phyloP scores from a whole-genome alignment of 2,888 invertebrate genomes.

The Dolomedes plantarius region DNA sequence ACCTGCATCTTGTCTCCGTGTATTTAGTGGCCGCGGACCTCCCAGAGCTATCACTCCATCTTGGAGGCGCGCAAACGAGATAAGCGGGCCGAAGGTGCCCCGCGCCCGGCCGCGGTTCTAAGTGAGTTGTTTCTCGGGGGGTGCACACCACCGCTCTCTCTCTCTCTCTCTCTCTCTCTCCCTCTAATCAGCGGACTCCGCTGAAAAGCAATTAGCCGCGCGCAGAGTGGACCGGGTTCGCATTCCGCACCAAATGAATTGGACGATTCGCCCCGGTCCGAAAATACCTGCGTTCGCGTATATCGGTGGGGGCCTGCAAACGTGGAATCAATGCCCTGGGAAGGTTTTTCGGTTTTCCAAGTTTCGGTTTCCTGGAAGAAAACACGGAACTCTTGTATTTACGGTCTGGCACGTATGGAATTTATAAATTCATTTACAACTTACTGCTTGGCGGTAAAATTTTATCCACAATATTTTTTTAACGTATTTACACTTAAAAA shows the following conservation, averaged over 20 bases:
- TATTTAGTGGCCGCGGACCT: slow-evolving; percentile 67
- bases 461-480: no score
- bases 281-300: no score
- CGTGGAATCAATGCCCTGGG: no score
- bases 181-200: slow-evolving; percentile 56
- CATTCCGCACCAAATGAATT: slow-evolving; percentile 4
- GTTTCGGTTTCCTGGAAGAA: no score
- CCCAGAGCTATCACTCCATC: slow-evolving; percentile 68
- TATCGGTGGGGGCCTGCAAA: no score
- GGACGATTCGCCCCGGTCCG: no score
- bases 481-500: no score
- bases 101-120: slow-evolving; percentile 24
- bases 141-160: background rate
- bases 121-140: slow-evolving; percentile 55
- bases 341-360: no score
- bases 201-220: slow-evolving; percentile 44
- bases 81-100: slow-evolving; percentile 17
- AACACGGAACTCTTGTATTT: no score
- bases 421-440: no score
- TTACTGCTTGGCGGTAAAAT: no score
- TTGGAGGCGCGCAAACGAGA: slow-evolving; percentile 26
- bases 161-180: background rate
- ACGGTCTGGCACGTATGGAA: no score
- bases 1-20: slow-evolving; percentile 70
- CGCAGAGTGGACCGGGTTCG: background rate